A percentile compares a stretch with the other conserved stretches of the same genome.
Conservation (phyloP, 2,113 vertebrate species). For the Rhinolophus sinicus region DNA sequence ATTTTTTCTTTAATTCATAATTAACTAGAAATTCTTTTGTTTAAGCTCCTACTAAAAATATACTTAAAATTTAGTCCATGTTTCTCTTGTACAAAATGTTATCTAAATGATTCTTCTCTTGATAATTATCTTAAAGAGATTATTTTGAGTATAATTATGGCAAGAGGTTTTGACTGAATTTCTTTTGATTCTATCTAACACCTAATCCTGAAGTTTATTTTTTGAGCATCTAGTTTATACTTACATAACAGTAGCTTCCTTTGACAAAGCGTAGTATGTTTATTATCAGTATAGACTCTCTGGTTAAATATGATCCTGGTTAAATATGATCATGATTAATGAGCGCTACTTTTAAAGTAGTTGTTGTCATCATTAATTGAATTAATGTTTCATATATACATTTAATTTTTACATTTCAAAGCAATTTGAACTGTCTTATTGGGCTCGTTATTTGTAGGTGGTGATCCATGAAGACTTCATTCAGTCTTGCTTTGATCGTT, state of each 20-base stretch:
- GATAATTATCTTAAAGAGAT: not conserved
- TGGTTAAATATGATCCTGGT: not conserved
- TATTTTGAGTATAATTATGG: conserved; percentile 19
- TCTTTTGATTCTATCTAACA: conserved; percentile 39
- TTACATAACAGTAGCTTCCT: not conserved
- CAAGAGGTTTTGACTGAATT: not conserved
- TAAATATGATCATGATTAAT: not conserved
- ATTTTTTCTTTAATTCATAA: conserved; percentile 3
- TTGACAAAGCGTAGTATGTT: not conserved
- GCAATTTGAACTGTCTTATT: conserved; percentile 57
- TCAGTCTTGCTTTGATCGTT: conserved; percentile 99
- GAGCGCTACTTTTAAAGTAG: not conserved
- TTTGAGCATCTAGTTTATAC: not conserved
- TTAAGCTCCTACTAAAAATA: not conserved
- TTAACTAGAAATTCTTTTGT: conserved; percentile 26
- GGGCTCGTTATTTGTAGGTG: conserved; percentile 88
- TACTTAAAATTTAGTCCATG: not conserved
- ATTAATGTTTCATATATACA: not conserved
- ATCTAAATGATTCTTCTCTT: conserved; percentile 36
- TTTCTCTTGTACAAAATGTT: not conserved
- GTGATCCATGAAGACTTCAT: conserved; percentile 99
- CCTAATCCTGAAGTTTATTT: not conserved
- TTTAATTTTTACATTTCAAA: conserved; percentile 34
- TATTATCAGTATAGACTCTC: not conserved
- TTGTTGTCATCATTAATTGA: not conserved